Evolutionary conservation across 2,113 vertebrate genomes (phyloP), one percentile per base, ranked within the genome.

Genomic region (Pandion haliaetus): DNA sequence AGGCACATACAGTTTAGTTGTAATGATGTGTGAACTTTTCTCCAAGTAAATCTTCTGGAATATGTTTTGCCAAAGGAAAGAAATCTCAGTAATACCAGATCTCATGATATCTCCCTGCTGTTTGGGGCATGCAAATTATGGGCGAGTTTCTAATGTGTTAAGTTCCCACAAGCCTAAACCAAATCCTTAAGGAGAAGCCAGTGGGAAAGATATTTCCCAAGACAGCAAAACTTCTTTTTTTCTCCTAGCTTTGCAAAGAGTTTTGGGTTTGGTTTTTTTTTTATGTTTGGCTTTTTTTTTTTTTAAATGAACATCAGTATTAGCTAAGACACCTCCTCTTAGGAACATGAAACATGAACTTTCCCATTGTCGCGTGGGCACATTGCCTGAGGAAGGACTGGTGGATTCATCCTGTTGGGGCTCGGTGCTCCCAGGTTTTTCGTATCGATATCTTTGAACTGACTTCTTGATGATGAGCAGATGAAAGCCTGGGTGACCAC

Each of bases 81-180:
- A 94, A 93, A 58, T 93, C 89, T 93, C 74, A 50, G 62, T 72
- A 91, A 85, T 85, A 91, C 77, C 40, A 96, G 94, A 96, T 95
- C 89, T 93, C 82, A 77, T 96, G 92, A 93, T 96, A 97, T 85
- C 89, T 95, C 59, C 47, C n/a, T 91, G 66, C 84, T 93, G 93
- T 97, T 93, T 93, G 74, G 84, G 87, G 95, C 91, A 96, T 94
- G 96, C 91, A 96, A 97, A 97, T 96, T 88, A 93, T 83, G 91
- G 94, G 94, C 0, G 10, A 90, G 94, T 91, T 96, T 96, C 62
- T 96, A 82, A 87, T 90, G 70, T 86, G 79, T 79, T 86, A 78
- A 50, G 87, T 97, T 97, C 74, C 94, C 89, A 96, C 96, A 97
- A 93, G 96, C 84, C 95, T 94, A 72, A 95, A 93, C 54, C 59